Evolutionary conservation across 2,113 vertebrate genomes (phyloP), one percentile per base, ranked within the genome.

Genomic region (Saguinus imperator): DNA sequence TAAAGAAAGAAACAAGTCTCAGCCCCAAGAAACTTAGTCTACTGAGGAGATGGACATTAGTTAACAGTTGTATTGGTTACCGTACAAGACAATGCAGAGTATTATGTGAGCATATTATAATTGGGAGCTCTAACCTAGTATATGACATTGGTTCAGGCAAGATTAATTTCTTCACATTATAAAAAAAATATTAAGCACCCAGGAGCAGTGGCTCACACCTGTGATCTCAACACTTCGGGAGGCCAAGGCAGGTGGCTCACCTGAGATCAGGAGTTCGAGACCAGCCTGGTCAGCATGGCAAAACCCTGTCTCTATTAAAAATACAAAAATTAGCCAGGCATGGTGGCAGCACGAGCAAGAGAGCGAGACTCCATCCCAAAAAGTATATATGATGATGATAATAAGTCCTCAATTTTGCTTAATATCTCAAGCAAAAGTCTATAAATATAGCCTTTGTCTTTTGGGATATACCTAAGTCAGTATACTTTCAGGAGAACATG

Each of bases 161-260:
- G 50, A 80, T 97, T 94, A 68, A 35, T 68, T 97, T 97, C 96
- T 96, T 95, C 66, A 94, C 3, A 14, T 83, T 77, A 83, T 82
- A 68, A 91, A 92, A 40, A 40, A 87, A 87, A 40, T 82, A 58
- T n/a, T 88, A 66, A 92, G 58, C 55, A 85, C 45, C 35, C 29
- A 68, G 5, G 27, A 6, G 12, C 12, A 2, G 12, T 64, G 27
- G 61, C 61, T 64, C 61, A 29, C 27, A 29, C 61, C 61, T 64
- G 11, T 32, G 14, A 64, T 32, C 61, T 13, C 27, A 64, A 13
- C 27, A 64, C 27, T 64, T 64, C 29, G 61, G 2, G 27, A 64
- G 61, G 61, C 61, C 12, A 6, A 64, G 61, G 61, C 12, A 64
- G 61, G 27, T 1, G 5, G 61, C 27, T 64, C 27, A 64, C 61